Percentiles rank a stretch among this genome's conserved stretches.
Evolutionary conservation across 2,113 vertebrate genomes (phyloP).

Genomic region (Sialia sialis): DNA sequence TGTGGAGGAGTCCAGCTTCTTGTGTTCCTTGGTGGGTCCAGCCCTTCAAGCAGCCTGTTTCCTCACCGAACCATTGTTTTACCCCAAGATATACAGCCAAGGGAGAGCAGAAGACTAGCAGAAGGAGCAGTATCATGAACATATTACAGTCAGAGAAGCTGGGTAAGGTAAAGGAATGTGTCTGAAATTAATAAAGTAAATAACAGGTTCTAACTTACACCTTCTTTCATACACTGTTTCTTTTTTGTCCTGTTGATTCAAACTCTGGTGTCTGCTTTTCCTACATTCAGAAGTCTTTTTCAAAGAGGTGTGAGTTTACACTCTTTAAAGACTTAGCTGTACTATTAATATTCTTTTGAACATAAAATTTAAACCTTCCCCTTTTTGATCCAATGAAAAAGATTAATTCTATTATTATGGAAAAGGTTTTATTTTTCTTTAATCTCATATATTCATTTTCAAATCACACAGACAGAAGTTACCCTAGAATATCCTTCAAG

Average conservation of each 20-base stretch:
- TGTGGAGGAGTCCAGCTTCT: neutral
- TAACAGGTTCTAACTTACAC: neutral
- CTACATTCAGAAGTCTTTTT: neutral
- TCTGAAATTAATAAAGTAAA: neutral
- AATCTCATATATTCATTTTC: neutral
- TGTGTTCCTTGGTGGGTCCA: neutral
- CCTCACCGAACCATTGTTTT: neutral
- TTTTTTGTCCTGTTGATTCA: fast-evolving
- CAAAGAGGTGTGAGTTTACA: neutral
- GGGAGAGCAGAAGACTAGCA: neutral
- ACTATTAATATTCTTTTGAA: neutral
- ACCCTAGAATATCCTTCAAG: neutral
- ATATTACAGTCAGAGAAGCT: neutral
- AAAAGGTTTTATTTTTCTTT: neutral
- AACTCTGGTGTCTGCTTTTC: neutral
- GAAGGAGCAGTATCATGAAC: neutral
- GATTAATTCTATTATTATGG: neutral
- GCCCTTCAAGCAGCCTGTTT: neutral
- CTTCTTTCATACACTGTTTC: neutral
- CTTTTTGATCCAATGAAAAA: neutral
- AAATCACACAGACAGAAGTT: neutral
- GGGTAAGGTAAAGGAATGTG: neutral
- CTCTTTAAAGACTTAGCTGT: neutral
- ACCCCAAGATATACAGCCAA: neutral
- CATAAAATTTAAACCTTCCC: neutral